Percentiles rank a stretch among this genome's conserved stretches.
Conservation (phyloP, 1,140 invertebrate species). For the Drosophila subpulchrella region DNA sequence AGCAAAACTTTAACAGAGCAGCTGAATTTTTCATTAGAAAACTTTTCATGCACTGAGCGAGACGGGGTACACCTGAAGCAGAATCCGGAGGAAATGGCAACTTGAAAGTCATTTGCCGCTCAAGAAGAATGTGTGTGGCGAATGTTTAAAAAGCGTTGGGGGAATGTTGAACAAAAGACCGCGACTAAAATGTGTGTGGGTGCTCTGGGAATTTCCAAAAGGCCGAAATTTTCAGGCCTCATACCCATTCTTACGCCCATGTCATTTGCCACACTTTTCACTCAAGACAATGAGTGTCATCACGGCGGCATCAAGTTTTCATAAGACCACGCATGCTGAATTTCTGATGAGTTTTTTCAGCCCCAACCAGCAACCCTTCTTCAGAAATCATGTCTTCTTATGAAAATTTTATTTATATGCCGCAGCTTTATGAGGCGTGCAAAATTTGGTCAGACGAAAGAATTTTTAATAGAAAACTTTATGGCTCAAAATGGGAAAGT, state of each 20-base stretch:
- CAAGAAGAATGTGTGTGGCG: constrained; percentile 29
- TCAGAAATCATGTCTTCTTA: constrained; percentile 10
- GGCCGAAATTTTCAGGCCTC: constrained; percentile 39
- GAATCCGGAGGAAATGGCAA: constrained; percentile 56
- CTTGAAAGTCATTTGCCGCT: constrained; percentile 62
- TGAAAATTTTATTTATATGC: constrained; percentile 36
- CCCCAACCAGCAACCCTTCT: constrained; percentile 35
- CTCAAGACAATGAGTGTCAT: constrained; percentile 82
- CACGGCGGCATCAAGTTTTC: constrained; percentile 74
- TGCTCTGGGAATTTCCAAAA: constrained; percentile 57
- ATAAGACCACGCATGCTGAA: constrained; percentile 77
- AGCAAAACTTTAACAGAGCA: constrained; percentile 50
- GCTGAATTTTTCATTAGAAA: constrained; percentile 74
- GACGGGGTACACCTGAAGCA: constrained; percentile 31
- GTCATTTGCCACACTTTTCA: constrained; percentile 64
- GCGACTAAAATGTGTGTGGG: constrained; percentile 27
- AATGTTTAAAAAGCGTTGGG: constrained; percentile 38
- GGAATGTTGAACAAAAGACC: constrained; percentile 28
- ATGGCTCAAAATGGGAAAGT: constrained; percentile 30
- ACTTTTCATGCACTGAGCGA: constrained; percentile 45
- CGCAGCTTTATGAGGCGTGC: constrained; percentile 62
- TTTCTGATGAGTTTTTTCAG: constrained; percentile 65
- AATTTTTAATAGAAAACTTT: constrained; percentile 67
- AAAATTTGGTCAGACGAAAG: constrained; percentile 27
- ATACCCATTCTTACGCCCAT: constrained; percentile 13